Percentiles rank a stretch among this genome's conserved stretches.
Conservation (phyloP, 1,140 invertebrate genomes). For the Grapholita molesta region DNA sequence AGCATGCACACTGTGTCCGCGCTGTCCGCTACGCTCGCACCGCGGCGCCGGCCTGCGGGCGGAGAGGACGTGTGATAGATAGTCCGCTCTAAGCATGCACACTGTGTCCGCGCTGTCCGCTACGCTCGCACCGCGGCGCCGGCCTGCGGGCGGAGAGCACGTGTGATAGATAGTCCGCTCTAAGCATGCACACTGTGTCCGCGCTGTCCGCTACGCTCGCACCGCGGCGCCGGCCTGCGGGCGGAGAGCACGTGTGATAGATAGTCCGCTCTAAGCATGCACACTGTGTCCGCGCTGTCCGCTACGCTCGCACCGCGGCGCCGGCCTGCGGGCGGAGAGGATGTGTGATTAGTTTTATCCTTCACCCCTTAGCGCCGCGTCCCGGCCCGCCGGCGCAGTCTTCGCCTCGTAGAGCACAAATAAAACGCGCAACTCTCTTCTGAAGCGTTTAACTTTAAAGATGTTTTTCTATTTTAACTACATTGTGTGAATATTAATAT, state of each 20-base stretch:
- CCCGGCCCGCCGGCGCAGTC: slow-evolving; percentile 27
- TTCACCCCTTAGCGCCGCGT: slow-evolving; percentile 42
- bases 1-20: no score
- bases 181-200: no score
- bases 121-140: no score
- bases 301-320: slow-evolving; percentile 20
- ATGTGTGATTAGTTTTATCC: slow-evolving; percentile 75
- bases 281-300: no score
- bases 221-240: slow-evolving; percentile 27
- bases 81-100: no score
- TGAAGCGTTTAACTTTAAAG: slow-evolving; percentile 29
- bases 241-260: slow-evolving; percentile 69
- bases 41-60: no score
- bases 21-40: no score
- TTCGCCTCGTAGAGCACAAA: slow-evolving; percentile 38
- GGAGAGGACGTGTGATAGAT: no score
- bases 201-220: neutral
- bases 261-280: no score
- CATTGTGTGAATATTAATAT: neutral
- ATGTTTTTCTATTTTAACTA: neutral
- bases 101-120: no score
- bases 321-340: slow-evolving; percentile 43
- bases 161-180: no score
- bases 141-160: no score
- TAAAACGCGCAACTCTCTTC: slow-evolving; percentile 44